These are phyloP conservation scores for Camponotus vicinus DNA, from an alignment of 1,140 invertebrate genomes.

Conservation along the genomic window DNA sequence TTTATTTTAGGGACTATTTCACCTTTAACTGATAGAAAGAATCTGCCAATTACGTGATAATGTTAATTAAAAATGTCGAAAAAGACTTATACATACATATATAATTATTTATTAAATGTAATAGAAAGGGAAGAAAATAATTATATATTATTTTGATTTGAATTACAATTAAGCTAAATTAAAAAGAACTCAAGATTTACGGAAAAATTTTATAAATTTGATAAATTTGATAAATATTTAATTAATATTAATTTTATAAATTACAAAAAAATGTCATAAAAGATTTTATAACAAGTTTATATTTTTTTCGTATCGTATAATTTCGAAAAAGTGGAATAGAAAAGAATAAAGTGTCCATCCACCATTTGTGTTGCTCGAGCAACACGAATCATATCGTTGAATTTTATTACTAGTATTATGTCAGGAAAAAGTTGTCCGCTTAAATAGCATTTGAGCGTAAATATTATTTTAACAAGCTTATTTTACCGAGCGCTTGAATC, in stretches of 20 bases:
- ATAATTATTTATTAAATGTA: too few relatives aligned
- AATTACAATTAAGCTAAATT: not conserved
- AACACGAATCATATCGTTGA: not conserved
- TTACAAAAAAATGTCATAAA: constrained; percentile 21
- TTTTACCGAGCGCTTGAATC: constrained; percentile 31
- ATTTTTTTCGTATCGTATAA: constrained; percentile 5
- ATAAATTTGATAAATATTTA: too few relatives aligned
- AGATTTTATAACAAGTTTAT: not conserved
- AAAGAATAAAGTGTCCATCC: not conserved
- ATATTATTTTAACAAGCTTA: constrained; percentile 51
- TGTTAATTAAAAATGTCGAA: too few relatives aligned
- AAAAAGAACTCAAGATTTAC: too few relatives aligned
- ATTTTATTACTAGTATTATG: constrained; percentile 15
- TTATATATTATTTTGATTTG: too few relatives aligned
- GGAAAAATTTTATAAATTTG: not conserved
- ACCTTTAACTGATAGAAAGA: too few relatives aligned
- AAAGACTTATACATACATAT: too few relatives aligned
- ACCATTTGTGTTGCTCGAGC: not conserved
- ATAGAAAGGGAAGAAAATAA: too few relatives aligned
- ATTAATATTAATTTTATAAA: not conserved
- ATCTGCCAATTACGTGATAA: too few relatives aligned
- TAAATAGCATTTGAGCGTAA: constrained; percentile 44
- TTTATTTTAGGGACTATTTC: too few relatives aligned
- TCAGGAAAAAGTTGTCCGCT: constrained; percentile 22
- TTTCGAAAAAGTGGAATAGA: constrained; percentile 4